Evolutionary conservation across 2,888 invertebrate genomes (phyloP).

Genomic region (Nemoura dubitans): DNA sequence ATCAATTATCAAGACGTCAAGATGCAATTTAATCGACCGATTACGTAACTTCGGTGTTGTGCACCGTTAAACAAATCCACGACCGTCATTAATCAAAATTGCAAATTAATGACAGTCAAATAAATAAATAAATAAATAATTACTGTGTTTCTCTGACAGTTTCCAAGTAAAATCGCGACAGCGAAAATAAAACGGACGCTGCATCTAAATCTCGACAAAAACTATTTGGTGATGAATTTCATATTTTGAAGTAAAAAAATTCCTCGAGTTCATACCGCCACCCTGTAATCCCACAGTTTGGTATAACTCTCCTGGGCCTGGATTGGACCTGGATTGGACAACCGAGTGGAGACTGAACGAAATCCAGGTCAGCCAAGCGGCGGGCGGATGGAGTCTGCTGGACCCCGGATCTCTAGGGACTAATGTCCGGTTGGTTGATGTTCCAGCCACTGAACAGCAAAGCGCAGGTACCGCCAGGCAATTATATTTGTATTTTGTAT

Average conservation of each 20-base stretch:
- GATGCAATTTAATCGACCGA: neutral
- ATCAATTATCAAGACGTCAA: neutral
- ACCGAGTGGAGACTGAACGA: neutral
- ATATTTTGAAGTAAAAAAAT: too few species aligned
- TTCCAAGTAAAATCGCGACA: neutral
- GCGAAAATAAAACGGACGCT: too few species aligned
- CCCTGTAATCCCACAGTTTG: too few species aligned
- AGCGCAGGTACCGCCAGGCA: neutral
- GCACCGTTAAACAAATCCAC: neutral
- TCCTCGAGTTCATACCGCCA: too few species aligned
- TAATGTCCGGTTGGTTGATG: neutral
- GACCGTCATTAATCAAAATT: neutral
- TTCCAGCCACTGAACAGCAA: neutral
- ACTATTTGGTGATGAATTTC: too few species aligned
- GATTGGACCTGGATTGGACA: too few species aligned
- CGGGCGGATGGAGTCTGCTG: neutral
- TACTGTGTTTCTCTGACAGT: neutral
- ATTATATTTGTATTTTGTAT: neutral
- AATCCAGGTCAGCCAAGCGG: neutral
- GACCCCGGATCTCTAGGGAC: neutral
- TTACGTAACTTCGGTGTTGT: neutral
- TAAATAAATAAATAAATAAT: neutral
- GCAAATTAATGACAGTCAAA: slow-evolving; percentile 7
- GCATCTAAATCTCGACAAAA: too few species aligned
- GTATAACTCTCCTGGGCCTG: too few species aligned